Conservation (phyloP, 1,140 invertebrate species). For the Odontomachus brunneus region DNA sequence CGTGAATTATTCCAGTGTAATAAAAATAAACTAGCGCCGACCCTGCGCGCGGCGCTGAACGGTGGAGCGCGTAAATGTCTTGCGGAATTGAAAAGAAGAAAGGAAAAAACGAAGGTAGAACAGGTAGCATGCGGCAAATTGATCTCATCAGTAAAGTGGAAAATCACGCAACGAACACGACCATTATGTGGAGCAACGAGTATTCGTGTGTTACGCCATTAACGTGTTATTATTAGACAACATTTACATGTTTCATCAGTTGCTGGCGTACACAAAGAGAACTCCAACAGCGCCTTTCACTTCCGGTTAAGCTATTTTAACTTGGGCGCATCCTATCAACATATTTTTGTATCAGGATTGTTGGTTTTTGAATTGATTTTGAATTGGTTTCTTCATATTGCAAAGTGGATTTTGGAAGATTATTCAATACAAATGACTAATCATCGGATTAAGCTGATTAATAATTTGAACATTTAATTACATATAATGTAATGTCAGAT, state of each 20-base stretch:
- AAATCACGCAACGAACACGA: slow-evolving; percentile 33
- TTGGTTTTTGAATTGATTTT: too few species aligned
- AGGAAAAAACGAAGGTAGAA: too few species aligned
- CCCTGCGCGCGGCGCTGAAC: background rate
- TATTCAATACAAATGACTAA: too few species aligned
- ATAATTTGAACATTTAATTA: too few species aligned
- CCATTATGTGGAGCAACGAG: slow-evolving; percentile 21
- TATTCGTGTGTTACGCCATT: background rate
- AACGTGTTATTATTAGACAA: slow-evolving; percentile 23
- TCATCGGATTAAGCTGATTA: too few species aligned
- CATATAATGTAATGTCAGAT: too few species aligned
- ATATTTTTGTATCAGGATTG: too few species aligned
- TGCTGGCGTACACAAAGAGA: background rate
- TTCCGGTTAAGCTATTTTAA: too few species aligned
- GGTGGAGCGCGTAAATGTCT: slow-evolving; percentile 11
- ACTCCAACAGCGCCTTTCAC: too few species aligned
- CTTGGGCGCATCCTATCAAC: too few species aligned
- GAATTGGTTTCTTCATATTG: too few species aligned
- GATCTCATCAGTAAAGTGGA: slow-evolving; percentile 25
- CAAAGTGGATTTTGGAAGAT: too few species aligned
- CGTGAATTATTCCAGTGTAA: background rate
- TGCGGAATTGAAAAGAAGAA: background rate
- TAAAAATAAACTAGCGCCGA: slow-evolving; percentile 12
- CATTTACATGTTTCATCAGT: background rate
- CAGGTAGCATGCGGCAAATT: slow-evolving; percentile 12